Evolutionary conservation across 2,888 invertebrate genomes (phyloP), one percentile per base, ranked within the genome.

Genomic region (Laothoe populi): DNA sequence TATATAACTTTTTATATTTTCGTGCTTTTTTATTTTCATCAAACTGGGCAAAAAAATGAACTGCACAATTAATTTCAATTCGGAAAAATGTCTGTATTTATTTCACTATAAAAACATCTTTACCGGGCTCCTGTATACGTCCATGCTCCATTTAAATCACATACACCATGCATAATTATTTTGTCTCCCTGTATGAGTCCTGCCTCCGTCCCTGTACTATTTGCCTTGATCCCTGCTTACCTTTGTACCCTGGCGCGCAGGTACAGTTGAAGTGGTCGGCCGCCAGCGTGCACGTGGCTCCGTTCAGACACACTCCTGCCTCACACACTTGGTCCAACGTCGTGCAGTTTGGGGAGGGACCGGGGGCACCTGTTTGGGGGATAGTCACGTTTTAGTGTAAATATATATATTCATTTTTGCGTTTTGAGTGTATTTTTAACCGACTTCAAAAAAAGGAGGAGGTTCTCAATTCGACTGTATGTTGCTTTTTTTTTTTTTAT

Each of bases 271-370:
- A 94, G 67, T 93, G 88, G 84, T 91, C 93, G 62, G 74, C 59
- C 40, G 91, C 92, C 60, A 86, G 89, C 67, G 91, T 75, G 86
- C 97, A 97, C n/a, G 94, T 94, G 63, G 95, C 97, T 0, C 96
- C 96, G 85, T 97, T 96, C 67, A 93, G 92, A 78, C 97, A 97
- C 46, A 95, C 96, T 79, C 94, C 95, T 48, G 93, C 95, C 67
- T 94, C 93, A 84, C 97, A 97, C 70, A 90, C 92, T 59, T 82
- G 81, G 69, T 93, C 85, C 67, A 75, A 66, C 16, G 78, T 62
- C 42, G 81, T 75, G 80, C 93, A 93, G 83, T 87, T 87, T 11
- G 92, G 90, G 0, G 88, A 40, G 64, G 69, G 61, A 0, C 90
- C 90, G 1, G 90, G 73, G 1, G 86, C 85, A 5, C 92, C 92